Base-by-base conservation (phyloP, 2,888 invertebrate genomes). In the Agrotis ipsilon region DNA sequence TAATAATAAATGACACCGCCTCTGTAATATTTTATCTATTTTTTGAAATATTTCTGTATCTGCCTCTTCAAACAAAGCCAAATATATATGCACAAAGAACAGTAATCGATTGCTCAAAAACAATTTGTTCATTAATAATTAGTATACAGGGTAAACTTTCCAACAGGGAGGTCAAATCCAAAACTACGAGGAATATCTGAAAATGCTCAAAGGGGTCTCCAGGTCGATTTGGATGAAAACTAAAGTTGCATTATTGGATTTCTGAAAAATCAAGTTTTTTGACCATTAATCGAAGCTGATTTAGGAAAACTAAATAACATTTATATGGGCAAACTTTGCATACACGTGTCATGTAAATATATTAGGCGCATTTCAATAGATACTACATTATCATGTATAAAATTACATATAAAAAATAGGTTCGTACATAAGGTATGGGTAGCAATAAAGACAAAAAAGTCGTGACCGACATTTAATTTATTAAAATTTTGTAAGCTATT, bases 391-490 rank as follows among this genome's bases (percentile, higher is more conserved):
- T 21, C 18, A 60, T 60, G 27, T 73, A 62, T 82, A 51, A 72
- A 46, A 58, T 76, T 75, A 62, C 75, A 68, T 67, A 32, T 27
- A 32, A 54, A 39, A 39, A 39, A 39, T 39, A 39, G 39, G 39
- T 39, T 5, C 7, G 32, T 7, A 32, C 57, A 46, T 16, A 59
- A 27, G 0, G 27, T 11, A 13, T 45, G 24, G 24, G 55, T 57
- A 60, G 60, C 46, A 49, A 11, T 24, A 58, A 66, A 0, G 79
- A 83, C 81, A 75, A 71, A 85, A 84, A 85, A 70, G 45, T 81
- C 74, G 81, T 85, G 81, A 76, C 68, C 62, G 27, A 61, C 64
- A 63, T 62, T n/a, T n/a, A n/a, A n/a, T n/a, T n/a, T 72, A 72
- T 57, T 14, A 7, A 77, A 61, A 21, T 72, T 85, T 75, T 78